Evolutionary conservation across 1,140 invertebrate species (phyloP).

Genomic region (Plectrocnemia conspersa): DNA sequence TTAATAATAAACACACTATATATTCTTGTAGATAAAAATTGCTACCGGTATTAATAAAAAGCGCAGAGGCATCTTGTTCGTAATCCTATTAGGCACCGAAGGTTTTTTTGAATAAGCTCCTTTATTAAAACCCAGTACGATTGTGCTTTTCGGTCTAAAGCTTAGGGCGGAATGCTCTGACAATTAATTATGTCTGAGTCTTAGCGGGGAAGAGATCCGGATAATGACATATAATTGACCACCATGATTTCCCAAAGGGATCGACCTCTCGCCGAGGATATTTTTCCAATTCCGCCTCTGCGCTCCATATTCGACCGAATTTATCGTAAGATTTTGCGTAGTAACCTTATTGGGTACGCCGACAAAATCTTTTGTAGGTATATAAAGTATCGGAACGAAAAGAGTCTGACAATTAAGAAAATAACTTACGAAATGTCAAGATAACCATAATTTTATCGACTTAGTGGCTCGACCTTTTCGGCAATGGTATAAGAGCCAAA

Average conservation of each 20-base stretch:
- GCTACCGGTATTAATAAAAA: too few relatives aligned
- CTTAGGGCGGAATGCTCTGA: constrained; percentile 25
- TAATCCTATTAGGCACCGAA: constrained; percentile 19
- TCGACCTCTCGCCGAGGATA: constrained; percentile 5
- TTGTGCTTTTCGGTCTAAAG: constrained; percentile 15
- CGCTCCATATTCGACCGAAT: constrained; percentile 4
- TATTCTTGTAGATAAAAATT: too few relatives aligned
- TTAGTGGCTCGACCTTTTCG: too few relatives aligned
- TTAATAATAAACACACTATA: too few relatives aligned
- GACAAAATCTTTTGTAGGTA: too few relatives aligned
- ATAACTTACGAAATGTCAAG: too few relatives aligned
- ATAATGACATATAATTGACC: constrained; percentile 36
- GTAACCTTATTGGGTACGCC: too few relatives aligned
- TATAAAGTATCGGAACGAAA: too few relatives aligned
- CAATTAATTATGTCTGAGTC: constrained; percentile 35
- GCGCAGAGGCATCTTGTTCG: constrained; percentile 12
- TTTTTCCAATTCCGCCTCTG: constrained; percentile 9
- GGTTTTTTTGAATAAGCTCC: constrained; percentile 23
- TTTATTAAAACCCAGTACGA: constrained; percentile 15
- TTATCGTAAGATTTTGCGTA: constrained; percentile 13
- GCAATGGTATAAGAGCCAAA: too few relatives aligned
- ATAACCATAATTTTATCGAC: too few relatives aligned
- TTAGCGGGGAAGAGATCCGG: constrained; percentile 27
- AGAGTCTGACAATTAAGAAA: too few relatives aligned
- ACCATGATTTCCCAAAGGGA: constrained; percentile 33